phyloP scores from a whole-genome alignment of 2,113 vertebrate genomes.

The Hoplias malabaricus region DNA sequence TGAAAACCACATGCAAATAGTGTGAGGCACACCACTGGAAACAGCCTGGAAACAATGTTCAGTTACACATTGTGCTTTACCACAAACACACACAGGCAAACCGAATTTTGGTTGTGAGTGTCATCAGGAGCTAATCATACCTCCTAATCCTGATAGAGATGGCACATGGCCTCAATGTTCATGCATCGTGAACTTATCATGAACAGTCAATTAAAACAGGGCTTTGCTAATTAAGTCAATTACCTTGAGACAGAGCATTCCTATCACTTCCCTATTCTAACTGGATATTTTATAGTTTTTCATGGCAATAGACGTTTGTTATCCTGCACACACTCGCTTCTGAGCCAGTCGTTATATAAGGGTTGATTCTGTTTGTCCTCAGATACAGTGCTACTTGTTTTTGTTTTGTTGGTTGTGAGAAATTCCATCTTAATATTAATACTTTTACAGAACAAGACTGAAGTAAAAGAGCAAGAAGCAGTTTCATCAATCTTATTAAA shows the following conservation, averaged over 20 bases:
- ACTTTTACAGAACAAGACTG: too few relatives aligned
- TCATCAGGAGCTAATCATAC: slow-evolving; percentile 1
- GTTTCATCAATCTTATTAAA: too few relatives aligned
- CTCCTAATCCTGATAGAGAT: neutral
- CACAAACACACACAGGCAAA: neutral
- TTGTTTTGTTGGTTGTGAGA: too few relatives aligned
- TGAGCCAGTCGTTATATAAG: too few relatives aligned
- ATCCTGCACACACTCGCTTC: neutral
- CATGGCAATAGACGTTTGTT: neutral
- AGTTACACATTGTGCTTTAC: too few relatives aligned
- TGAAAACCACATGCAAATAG: slow-evolving; percentile 7
- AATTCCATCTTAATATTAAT: too few relatives aligned
- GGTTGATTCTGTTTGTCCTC: too few relatives aligned
- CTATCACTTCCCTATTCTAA: slow-evolving; percentile 1
- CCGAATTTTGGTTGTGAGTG: too few relatives aligned
- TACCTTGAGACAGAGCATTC: slow-evolving; percentile 28
- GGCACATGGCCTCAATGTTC: neutral
- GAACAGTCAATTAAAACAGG: slow-evolving; percentile 42
- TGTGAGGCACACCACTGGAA: neutral
- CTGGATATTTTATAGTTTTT: neutral
- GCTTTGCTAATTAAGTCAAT: slow-evolving; percentile 39
- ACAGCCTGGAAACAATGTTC: neutral
- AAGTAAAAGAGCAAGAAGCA: too few relatives aligned
- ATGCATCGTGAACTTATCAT: slow-evolving; percentile 20
- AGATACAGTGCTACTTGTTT: too few relatives aligned